Conservation (phyloP, 2,113 vertebrate genomes). For the Grallaria varia region DNA sequence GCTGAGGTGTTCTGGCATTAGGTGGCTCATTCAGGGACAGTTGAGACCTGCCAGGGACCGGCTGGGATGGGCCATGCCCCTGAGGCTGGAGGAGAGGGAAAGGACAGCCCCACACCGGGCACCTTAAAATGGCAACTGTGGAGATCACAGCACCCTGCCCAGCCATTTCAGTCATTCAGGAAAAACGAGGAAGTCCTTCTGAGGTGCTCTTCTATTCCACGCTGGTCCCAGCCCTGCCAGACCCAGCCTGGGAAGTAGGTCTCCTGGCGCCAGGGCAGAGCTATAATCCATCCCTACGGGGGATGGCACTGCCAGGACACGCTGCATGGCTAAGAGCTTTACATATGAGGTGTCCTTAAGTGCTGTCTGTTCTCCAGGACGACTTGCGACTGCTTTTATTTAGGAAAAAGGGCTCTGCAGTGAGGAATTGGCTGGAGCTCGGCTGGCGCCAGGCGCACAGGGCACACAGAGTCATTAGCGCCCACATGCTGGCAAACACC, state of each 20-base stretch:
- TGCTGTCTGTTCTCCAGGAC: neutral
- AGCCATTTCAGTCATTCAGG: neutral
- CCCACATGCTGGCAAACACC: neutral
- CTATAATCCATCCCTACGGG: rapidly evolving
- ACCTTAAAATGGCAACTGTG: neutral
- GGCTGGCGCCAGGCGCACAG: neutral
- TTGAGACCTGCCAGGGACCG: neutral
- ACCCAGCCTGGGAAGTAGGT: neutral
- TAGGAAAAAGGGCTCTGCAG: neutral
- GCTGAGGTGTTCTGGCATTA: neutral
- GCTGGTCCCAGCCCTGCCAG: neutral
- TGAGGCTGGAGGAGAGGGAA: neutral
- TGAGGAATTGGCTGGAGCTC: neutral
- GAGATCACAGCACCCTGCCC: neutral
- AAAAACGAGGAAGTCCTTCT: neutral
- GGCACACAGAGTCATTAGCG: neutral
- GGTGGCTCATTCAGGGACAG: neutral
- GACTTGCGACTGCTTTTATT: neutral
- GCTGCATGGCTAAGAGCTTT: neutral
- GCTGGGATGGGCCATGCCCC: neutral
- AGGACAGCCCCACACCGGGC: neutral
- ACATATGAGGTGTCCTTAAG: neutral
- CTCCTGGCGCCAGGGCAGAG: neutral
- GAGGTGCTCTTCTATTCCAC: neutral
- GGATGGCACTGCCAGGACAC: neutral